Evolutionary conservation across 2,888 invertebrate species (phyloP), one percentile per base, ranked within the genome.

Genomic region (Eristalis intricaria): DNA sequence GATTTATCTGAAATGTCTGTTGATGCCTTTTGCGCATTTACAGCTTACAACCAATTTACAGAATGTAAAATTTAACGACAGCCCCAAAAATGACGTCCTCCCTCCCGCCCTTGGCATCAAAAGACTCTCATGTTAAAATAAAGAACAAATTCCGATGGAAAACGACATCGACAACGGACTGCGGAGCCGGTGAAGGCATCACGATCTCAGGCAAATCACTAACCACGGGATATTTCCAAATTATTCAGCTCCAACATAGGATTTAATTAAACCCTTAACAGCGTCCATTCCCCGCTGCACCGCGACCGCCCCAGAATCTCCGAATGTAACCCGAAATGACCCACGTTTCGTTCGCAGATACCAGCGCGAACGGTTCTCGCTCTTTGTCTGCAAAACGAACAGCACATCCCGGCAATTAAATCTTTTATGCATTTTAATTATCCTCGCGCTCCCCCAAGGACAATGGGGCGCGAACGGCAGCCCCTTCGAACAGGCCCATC

Each of bases 371-470:
- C 7, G 56, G 61, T 70, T 66, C 75, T 70, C 70, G 69, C 43
- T n/a, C 43, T 71, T 63, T 77, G 77, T 81, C 68, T 43, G 58
- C 38, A 13, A 43, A 65, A 32, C 26, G 61, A 56, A 70, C 68
- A 75, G 64, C 69, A 56, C 56, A 86, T 19, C 50, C 63, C 35
- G 66, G 61, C 78, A 83, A 83, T 83, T 74, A 82, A 83, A 78
- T 86, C 74, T 86, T 86, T 86, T 83, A 86, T 83, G 78, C 75
- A 78, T 83, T 86, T 86, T 83, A 83, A 86, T 86, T 83, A 86
- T 79, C 70, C 78, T 83, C 56, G 38, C 70, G 74, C 43, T 26
- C 70, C 73, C 68, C 73, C 68, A 77, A 82, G 81, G 71, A 76
- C 71, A 79, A 74, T 11, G 63, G 69, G 56, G 43, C 38, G 13